Base-by-base conservation (phyloP, 2,888 invertebrate species). In the Chalcosyrphus nemorum region DNA sequence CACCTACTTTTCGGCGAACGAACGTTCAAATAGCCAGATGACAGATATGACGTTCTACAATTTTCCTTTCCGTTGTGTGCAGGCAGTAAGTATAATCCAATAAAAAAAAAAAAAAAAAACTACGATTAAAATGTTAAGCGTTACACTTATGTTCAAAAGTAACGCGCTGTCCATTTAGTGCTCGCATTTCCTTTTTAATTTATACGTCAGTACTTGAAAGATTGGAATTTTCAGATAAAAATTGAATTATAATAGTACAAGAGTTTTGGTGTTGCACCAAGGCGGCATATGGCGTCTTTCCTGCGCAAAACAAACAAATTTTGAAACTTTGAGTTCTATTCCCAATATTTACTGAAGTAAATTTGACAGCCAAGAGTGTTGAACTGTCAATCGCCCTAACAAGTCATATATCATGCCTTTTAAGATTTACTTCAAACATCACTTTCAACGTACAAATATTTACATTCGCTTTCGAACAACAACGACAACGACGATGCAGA, bases 321-420 rank as follows among this genome's bases (percentile, higher is more conserved):
- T 81, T 82, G 65, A 29, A 77, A 68, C 7, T 29, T 84, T 61
- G 63, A 63, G 29, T 59, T 56, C n/a, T n/a, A n/a, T 24, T 50
- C 21, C 56, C 63, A 82, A 78, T 84, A 84, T 84, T 84, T 56
- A 84, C 81, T 63, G 56, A 81, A 75, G 80, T 87, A 87, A 87
- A 87, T 89, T 87, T 90, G 90, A 90, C 91, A 90, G 90, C 87
- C 88, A 85, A 87, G 87, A 90, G 90, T 90, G 90, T 89, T 88
- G 88, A 88, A 81, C 90, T 90, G 90, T 90, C 90, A 90, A 89
- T 90, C 90, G 88, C 71, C n/a, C 81, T 85, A 86, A 75, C 68
- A 80, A 74, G 68, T 59, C 70, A 65, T 84, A 84, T 74, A 80
- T 84, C 84, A 84, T 72, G 63, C 63, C 63, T 68, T 74, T 63